A percentile compares a stretch with the other conserved stretches of the same genome.
Conservation (phyloP, 2,113 vertebrate genomes). For the Leuciscus idus region DNA sequence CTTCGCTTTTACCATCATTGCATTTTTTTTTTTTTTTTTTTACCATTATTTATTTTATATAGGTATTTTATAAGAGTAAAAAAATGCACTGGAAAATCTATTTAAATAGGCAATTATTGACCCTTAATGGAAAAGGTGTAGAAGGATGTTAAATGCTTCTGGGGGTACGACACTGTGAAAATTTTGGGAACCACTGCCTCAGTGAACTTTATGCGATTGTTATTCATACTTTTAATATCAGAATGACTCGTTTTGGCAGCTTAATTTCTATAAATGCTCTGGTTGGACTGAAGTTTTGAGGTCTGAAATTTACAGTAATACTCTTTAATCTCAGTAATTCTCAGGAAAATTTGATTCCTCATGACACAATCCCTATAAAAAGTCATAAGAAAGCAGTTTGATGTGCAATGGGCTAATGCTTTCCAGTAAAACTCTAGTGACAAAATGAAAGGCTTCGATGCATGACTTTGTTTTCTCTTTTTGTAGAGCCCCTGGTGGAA, state of each 20-base stretch:
- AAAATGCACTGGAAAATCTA: no score
- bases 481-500: neutral
- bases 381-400: neutral
- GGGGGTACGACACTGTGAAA: no score
- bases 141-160: no score
- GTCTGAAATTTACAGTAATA: neutral
- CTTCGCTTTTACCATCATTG: no score
- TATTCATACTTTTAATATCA: neutral
- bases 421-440: neutral
- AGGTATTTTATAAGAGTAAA: no score
- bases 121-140: no score
- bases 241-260: neutral
- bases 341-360: neutral
- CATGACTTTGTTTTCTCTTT: constrained; percentile 14
- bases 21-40: no score
- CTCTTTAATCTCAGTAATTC: constrained; percentile 1
- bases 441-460: neutral
- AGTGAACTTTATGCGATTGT: neutral
- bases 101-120: no score
- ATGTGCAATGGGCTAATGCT: neutral
- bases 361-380: neutral
- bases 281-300: neutral
- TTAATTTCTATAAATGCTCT: constrained; percentile 10
- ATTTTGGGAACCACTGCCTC: neutral
- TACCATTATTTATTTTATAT: no score